Evolutionary conservation across 2,113 vertebrate genomes (phyloP).

Genomic region (Nibea coibor): DNA sequence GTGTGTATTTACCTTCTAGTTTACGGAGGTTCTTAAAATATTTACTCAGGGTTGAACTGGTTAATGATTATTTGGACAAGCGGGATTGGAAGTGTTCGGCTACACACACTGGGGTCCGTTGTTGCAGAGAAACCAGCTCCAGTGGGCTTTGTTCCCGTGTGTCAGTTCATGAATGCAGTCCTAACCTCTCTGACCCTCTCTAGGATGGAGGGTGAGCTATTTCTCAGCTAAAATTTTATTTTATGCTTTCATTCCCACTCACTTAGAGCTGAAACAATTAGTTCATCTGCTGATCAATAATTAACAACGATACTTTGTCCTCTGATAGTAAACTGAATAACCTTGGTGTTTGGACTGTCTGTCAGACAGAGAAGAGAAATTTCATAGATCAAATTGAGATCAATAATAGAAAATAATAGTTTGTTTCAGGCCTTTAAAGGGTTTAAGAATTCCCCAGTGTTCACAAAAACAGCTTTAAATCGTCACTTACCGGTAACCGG

Average conservation of each 20-base stretch:
- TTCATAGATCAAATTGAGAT: background rate
- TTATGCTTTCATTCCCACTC: slow-evolving; percentile 16
- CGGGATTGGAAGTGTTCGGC: slow-evolving; percentile 30
- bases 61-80: slow-evolving; percentile 81
- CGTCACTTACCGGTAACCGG: background rate
- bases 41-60: slow-evolving; percentile 68
- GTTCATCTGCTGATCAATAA: background rate
- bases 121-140: slow-evolving; percentile 16
- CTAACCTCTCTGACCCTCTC: slow-evolving; percentile 37
- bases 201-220: slow-evolving; percentile 26
- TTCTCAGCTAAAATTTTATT: background rate
- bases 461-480: background rate
- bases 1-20: slow-evolving; percentile 61
- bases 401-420: background rate
- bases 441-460: background rate
- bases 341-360: background rate
- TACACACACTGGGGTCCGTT: slow-evolving; percentile 18
- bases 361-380: background rate
- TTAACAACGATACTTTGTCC: background rate
- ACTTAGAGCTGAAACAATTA: background rate
- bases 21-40: slow-evolving; percentile 70
- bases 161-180: slow-evolving; percentile 37
- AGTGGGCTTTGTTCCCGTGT: slow-evolving; percentile 51
- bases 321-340: background rate
- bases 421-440: background rate